Base-by-base conservation (phyloP, 2,113 vertebrate genomes). In the Elaphurus davidianus region DNA sequence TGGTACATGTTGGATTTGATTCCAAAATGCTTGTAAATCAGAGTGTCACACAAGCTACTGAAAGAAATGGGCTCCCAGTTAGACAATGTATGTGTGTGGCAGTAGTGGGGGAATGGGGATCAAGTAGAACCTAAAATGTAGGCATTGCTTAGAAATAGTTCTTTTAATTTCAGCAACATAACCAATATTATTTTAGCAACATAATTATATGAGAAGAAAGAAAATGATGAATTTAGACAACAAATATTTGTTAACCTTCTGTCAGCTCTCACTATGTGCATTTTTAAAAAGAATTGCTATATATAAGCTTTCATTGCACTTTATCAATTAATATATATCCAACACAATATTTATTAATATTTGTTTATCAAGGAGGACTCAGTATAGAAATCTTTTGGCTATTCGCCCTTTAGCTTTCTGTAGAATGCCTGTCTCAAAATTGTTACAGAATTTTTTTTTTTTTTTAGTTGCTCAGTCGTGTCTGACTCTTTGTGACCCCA, bases 351-450 rank as follows among this genome's bases (percentile, higher is more conserved):
- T 43, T 14, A 76, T 76, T 43, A 76, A 76, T 76, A 27, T 43
- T 76, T 43, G 2, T 76, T 76, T 43, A 43, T 27, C 71, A 76
- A 74, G 40, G 40, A 76, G 71, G 71, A 43, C 25, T 76, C 25
- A 27, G 12, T 43, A 15, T 43, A 43, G 40, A 43, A 90, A 79
- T 30, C 8, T 87, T 83, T 85, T 60, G 21, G 36, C 30, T 76
- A 91, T 36, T 88, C 50, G 59, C 94, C 28, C 47, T 87, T 40
- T 76, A 55, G 33, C 43, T 91, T 94, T 96, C 87, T 86, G 19
- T n/a, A 54, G 40, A 96, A 94, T 97, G 96, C 95, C 60, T 94
- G 27, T 76, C 91, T 97, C 16, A 55, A 95, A 97, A 91, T 52
- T 28, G 67, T 92, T 93, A 71, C 4, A 79, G n/a, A 94, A 76